Conservation (phyloP, 2,888 invertebrate genomes). For the Tinea trinotella region DNA sequence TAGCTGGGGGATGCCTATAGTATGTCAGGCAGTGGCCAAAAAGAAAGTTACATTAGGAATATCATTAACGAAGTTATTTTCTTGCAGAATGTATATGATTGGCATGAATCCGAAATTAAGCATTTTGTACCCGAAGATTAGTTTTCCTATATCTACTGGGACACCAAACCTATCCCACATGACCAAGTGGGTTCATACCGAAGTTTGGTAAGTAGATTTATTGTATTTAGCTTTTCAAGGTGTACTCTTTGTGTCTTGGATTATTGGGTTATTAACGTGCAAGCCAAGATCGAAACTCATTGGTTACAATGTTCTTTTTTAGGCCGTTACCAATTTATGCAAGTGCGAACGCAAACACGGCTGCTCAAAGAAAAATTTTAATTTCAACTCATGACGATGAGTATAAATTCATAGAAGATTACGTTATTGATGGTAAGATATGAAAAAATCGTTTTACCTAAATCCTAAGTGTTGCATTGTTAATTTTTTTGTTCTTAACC, state of each 20-base stretch:
- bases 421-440: slow-evolving; percentile 81
- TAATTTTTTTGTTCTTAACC: too few species aligned
- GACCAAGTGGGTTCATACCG: slow-evolving; percentile 86
- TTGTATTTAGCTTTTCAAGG: not conserved
- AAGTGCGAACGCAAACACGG: slow-evolving; percentile 59
- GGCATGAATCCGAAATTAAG: slow-evolving; percentile 80
- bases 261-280: too few species aligned
- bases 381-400: slow-evolving; percentile 62
- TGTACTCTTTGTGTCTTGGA: too few species aligned
- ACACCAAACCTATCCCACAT: slow-evolving; percentile 86
- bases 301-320: too few species aligned
- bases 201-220: slow-evolving; percentile 66
- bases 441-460: too few species aligned
- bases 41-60: not conserved
- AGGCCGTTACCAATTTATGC: slow-evolving; percentile 64
- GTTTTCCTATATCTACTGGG: slow-evolving; percentile 85
- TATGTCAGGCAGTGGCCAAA: too few species aligned
- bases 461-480: too few species aligned
- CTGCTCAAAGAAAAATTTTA: slow-evolving; percentile 58
- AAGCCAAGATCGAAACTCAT: too few species aligned
- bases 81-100: slow-evolving; percentile 76
- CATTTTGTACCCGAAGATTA: slow-evolving; percentile 78
- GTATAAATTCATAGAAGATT: slow-evolving; percentile 74
- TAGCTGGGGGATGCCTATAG: too few species aligned
- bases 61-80: not conserved